These are phyloP conservation scores for Vicugna pacos DNA, from an alignment of 2,113 vertebrate genomes.

Conservation along the genomic window DNA sequence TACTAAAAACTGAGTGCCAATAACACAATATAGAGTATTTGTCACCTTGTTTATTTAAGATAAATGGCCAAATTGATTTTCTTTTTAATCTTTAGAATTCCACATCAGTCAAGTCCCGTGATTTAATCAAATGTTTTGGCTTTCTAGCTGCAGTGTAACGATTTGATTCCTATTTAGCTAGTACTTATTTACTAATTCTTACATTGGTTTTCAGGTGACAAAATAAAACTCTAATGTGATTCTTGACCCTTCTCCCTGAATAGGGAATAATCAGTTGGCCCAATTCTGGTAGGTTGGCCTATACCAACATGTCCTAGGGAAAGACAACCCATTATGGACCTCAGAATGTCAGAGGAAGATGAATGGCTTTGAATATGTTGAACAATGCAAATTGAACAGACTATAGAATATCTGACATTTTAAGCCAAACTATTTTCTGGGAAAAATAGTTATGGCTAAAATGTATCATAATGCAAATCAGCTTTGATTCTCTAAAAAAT, in stretches of 20 bases:
- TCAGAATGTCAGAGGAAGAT: neutral
- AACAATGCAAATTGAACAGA: constrained; percentile 9
- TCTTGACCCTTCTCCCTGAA: neutral
- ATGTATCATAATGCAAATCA: neutral
- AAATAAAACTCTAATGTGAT: neutral
- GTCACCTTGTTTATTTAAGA: constrained; percentile 24
- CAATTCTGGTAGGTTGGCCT: neutral
- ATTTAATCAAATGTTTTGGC: neutral
- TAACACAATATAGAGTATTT: neutral
- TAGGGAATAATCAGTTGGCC: neutral
- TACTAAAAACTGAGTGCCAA: neutral
- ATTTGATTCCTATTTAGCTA: constrained; percentile 40
- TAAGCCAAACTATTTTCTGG: constrained; percentile 16
- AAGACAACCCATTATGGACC: neutral
- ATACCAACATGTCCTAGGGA: neutral
- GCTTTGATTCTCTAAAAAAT: constrained; percentile 24
- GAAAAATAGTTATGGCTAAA: neutral
- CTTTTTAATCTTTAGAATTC: constrained; percentile 15
- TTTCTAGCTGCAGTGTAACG: neutral
- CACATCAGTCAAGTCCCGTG: neutral
- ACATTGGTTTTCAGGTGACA: neutral
- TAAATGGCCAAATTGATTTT: neutral
- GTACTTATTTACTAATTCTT: constrained; percentile 15
- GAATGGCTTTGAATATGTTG: constrained; percentile 16
- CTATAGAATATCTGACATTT: constrained; percentile 26